Base-by-base conservation (phyloP, 2,888 invertebrate species). In the Rhagium mordax region DNA sequence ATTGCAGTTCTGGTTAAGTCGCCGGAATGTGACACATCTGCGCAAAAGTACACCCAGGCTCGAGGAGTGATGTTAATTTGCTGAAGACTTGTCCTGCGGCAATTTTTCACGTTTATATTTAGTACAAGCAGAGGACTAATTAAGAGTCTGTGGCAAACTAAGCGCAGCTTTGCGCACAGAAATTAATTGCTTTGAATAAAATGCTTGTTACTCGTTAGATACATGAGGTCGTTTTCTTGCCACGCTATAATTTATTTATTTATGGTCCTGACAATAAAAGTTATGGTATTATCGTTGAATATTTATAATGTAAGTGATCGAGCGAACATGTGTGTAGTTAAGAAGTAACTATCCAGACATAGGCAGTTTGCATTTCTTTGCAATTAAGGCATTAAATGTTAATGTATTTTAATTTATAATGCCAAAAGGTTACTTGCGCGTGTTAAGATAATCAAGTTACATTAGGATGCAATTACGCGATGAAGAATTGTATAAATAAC, bases 61-160 rank as follows among this genome's bases (percentile, higher is more conserved):
- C 3, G 3, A 20, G n/a, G 21, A 24, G 27, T 55, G 55, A 21
- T 20, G 47, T 48, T 62, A 62, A 15, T 62, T 27, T 15, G 21
- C 61, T 7, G 18, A 48, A 48, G 33, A 61, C 55, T 21, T 20
- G 51, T 20, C 55, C n/a, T 27, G 55, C n/a, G 20, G 24, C 55
- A 13, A 27, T 55, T 55, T 55, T 55, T 55, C 55, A 55, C 21
- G 48, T 62, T 62, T 62, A 48, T 62, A 62, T 62, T 62, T 62
- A 62, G 61, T 47, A 15, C 24, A 47, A n/a, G 15, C 21, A 47
- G 24, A 47, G 48, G n/a, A 62, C 41, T 62, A 62, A 62, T 62
- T 48, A 48, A 47, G 21, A 62, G 61, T 15, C 24, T 27, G 47
- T 41, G 4, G n/a, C 20, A 61, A 33, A 61, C 16, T 41, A 18